Conservation (phyloP, 2,113 vertebrate species). For the Perca flavescens region DNA sequence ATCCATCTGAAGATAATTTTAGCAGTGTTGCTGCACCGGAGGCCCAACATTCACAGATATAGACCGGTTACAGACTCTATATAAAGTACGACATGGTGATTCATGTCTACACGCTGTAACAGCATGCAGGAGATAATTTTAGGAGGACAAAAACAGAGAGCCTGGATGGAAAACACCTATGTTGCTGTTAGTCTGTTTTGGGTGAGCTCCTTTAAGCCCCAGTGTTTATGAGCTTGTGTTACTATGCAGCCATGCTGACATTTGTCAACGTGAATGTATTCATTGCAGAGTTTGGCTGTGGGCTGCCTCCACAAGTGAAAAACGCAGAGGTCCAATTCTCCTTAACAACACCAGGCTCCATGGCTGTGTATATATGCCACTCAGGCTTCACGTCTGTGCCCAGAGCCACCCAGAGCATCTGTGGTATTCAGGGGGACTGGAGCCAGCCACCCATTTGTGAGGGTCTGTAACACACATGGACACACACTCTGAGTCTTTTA, state of each 20-base stretch:
- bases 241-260: conserved; percentile 39
- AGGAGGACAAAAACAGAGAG: conserved; percentile 50
- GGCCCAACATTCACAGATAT: conserved; percentile 56
- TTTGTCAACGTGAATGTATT: conserved; percentile 40
- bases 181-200: conserved; percentile 39
- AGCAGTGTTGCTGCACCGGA: conserved; percentile 71
- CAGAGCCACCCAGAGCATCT: conserved; percentile 86
- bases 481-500: background rate
- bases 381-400: conserved; percentile 86
- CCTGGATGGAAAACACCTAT: conserved; percentile 58
- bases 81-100: conserved; percentile 63
- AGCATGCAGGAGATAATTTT: conserved; percentile 58
- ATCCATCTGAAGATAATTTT: conserved; percentile 68
- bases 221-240: conserved; percentile 47
- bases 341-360: conserved; percentile 86
- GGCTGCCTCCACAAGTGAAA: conserved; percentile 87
- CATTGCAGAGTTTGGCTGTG: conserved; percentile 88
- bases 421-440: conserved; percentile 89
- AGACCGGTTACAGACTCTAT: conserved; percentile 56
- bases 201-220: conserved; percentile 41
- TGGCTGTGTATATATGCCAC: conserved; percentile 89
- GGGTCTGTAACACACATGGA: conserved; percentile 81
- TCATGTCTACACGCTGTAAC: conserved; percentile 48
- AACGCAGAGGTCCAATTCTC: conserved; percentile 88
- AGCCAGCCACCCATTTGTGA: conserved; percentile 91